Conservation (phyloP, 2,113 vertebrate species). For the Ptyas mucosa region DNA sequence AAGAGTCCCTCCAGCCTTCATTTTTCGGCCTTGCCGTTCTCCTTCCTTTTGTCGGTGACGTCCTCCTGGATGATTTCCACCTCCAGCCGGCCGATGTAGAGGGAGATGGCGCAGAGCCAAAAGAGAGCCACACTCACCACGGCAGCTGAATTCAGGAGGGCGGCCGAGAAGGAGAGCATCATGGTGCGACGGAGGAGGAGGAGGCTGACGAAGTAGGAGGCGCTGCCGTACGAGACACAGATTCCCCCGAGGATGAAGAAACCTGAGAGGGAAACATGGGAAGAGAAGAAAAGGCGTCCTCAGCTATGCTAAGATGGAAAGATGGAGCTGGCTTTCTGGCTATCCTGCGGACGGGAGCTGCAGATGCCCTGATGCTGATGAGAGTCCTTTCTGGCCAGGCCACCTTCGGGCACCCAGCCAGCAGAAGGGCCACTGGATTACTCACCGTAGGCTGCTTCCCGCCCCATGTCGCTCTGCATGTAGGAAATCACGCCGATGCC, state of each 20-base stretch:
- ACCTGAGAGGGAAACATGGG: conserved; percentile 59
- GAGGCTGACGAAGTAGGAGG: conserved; percentile 78
- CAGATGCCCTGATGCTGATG: not conserved
- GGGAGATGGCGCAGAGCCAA: conserved; percentile 87
- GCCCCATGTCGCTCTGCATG: conserved; percentile 84
- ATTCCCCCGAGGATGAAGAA: conserved; percentile 86
- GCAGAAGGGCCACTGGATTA: not conserved
- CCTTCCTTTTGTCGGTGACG: not conserved
- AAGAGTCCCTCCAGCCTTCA: conserved; percentile 30
- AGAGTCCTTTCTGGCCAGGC: not conserved
- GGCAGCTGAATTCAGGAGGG: conserved; percentile 66
- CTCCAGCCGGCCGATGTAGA: conserved; percentile 85
- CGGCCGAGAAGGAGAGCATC: conserved; percentile 76
- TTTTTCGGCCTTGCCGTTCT: conserved; percentile 37
- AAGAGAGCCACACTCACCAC: conserved; percentile 77
- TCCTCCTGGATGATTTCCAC: conserved; percentile 72
- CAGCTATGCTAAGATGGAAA: not conserved
- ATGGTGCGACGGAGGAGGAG: conserved; percentile 77
- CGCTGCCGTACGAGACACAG: conserved; percentile 79
- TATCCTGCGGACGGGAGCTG: not conserved
- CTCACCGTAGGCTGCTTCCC: conserved; percentile 84
- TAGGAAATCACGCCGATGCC: conserved; percentile 87
- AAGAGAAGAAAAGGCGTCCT: no score
- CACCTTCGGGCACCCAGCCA: not conserved
- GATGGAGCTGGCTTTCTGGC: not conserved